phyloP scores from a whole-genome alignment of 2,797 vertebrate genomes.

The Crax fasciolata region DNA sequence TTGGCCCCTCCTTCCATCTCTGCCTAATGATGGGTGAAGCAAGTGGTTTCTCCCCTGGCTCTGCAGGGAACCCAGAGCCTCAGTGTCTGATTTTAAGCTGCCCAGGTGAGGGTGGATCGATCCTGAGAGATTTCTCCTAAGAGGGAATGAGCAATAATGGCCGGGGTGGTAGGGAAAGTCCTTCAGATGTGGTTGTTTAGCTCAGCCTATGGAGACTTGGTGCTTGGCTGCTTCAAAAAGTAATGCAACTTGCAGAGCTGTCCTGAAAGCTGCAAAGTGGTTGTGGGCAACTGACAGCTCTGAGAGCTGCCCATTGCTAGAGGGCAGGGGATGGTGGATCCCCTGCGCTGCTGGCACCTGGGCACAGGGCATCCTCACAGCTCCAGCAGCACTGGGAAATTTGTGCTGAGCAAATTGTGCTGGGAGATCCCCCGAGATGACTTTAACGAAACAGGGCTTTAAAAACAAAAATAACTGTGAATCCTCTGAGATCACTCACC shows the following conservation, averaged over 20 bases:
- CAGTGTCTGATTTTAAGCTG: neutral
- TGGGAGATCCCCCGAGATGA: neutral
- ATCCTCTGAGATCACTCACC: neutral
- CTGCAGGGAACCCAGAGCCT: neutral
- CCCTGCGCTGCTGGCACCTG: neutral
- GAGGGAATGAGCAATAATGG: neutral
- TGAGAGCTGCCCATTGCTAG: neutral
- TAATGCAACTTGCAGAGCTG: neutral
- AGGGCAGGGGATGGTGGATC: neutral
- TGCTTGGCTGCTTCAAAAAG: neutral
- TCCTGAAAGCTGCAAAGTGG: neutral
- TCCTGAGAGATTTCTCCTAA: neutral
- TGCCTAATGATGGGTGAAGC: neutral
- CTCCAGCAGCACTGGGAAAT: neutral
- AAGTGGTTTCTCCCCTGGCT: neutral
- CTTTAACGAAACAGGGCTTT: neutral
- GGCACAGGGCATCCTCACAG: neutral
- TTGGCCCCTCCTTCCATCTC: neutral
- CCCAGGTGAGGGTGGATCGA: neutral
- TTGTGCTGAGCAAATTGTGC: neutral
- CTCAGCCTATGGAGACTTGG: neutral
- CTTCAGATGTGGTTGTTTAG: conserved; percentile 1
- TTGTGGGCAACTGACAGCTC: neutral
- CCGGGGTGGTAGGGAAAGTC: neutral
- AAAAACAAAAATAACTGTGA: neutral